phyloP scores from a whole-genome alignment of 2,888 invertebrate species.

The Conus canariensis region DNA sequence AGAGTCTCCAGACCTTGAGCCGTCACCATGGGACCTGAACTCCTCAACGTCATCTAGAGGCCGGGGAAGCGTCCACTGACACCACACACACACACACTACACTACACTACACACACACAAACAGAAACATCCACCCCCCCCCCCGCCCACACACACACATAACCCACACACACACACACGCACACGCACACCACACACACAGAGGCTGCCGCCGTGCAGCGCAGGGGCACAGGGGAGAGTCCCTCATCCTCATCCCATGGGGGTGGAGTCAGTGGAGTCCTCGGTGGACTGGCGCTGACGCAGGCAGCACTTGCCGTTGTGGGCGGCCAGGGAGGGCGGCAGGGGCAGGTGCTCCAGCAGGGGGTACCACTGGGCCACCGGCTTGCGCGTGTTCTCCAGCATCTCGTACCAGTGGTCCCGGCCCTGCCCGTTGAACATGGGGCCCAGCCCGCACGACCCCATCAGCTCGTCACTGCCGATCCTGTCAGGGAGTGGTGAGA shows the following conservation, averaged over 20 bases:
- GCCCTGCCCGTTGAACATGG: constrained; percentile 87
- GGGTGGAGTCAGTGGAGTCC: constrained; percentile 61
- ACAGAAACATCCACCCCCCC: too few relatives aligned
- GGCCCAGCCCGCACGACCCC: constrained; percentile 89
- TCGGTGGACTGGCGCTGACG: constrained; percentile 67
- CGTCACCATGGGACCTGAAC: too few relatives aligned
- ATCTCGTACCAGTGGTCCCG: constrained; percentile 92
- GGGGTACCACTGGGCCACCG: constrained; percentile 91
- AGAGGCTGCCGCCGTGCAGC: too few relatives aligned
- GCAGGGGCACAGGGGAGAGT: too few relatives aligned
- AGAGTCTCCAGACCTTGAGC: too few relatives aligned
- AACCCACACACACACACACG: too few relatives aligned
- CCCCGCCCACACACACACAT: too few relatives aligned
- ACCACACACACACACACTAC: too few relatives aligned
- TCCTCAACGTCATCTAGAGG: too few relatives aligned
- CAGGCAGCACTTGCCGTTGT: constrained; percentile 64
- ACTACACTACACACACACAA: too few relatives aligned
- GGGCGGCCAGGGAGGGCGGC: constrained; percentile 51
- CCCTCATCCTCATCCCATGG: neutral
- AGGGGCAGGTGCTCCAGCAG: constrained; percentile 83
- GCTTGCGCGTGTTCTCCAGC: constrained; percentile 90
- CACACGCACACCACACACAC: too few relatives aligned
- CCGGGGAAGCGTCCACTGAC: too few relatives aligned
- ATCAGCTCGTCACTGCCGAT: constrained; percentile 92
- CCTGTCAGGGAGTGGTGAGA: constrained; percentile 79